Evolutionary conservation across 2,797 vertebrate species (phyloP), one percentile per base, ranked within the genome.

Genomic region (Diplodus puntazzo): DNA sequence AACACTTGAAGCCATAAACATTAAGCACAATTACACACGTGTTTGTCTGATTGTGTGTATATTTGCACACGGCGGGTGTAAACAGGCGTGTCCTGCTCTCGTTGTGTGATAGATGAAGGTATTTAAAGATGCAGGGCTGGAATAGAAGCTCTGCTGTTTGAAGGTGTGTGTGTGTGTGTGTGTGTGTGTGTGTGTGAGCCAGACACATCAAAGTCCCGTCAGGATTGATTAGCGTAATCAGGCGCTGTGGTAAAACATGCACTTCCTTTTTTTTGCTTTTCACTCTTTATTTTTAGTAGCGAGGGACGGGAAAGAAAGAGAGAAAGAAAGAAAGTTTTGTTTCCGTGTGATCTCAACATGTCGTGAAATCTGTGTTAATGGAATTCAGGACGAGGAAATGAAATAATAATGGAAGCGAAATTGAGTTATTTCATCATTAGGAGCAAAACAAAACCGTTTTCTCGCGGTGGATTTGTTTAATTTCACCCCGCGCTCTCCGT

Each of bases 61-160:
- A 21, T 77, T 60, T 77, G n/a, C 39, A 17, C 16, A 11, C 6
- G 25, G 23, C 27, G 66, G 14, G 52, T 43, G 75, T 63, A 21
- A 39, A 49, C 30, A 16, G 23, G 64, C 23, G 5, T 71, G 75
- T 74, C 48, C 42, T 5, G 7, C 18, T 70, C 66, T 69, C 17
- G 8, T 25, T 52, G 48, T 69, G 68, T 85, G 87, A 90, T 86
- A 77, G 85, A 89, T 89, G 80, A 25, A 54, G 77, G 73, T 73
- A 23, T 69, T 87, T 86, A 73, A 69, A 76, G 4, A 34, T 39
- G 50, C 48, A 59, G 73, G 20, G 57, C 62, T 23, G 20, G 48
- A 60, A 52, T 17, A 57, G 73, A 58, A 63, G 42, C 42, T 7
- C 82, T 63, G 61, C 49, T 53, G 59, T 80, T 69, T 80, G 54